A percentile compares a stretch with the other conserved stretches of the same genome.
These are phyloP conservation scores for Nematolebias whitei DNA, from an alignment of 2,113 vertebrate genomes.

Conservation along the genomic window DNA sequence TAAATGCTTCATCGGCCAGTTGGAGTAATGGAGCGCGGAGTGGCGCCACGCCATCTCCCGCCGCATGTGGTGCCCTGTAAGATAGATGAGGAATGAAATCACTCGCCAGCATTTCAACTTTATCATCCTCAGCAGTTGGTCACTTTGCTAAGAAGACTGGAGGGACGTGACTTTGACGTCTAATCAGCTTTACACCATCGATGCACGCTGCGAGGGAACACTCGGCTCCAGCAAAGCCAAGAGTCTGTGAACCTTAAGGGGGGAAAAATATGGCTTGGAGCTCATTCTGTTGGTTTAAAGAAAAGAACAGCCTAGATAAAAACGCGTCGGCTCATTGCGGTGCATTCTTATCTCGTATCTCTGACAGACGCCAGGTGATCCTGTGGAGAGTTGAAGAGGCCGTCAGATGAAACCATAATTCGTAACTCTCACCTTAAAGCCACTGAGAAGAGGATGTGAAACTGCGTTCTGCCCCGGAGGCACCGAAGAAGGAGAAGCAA, in stretches of 20 bases:
- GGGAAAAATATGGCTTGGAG: background rate
- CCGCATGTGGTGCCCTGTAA: constrained; percentile 31
- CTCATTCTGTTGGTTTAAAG: constrained; percentile 24
- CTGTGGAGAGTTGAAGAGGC: constrained; percentile 33
- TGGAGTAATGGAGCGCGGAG: constrained; percentile 58
- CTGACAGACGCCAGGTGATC: constrained; percentile 42
- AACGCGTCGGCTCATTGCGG: constrained; percentile 36
- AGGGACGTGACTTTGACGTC: constrained; percentile 23
- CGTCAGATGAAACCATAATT: constrained; percentile 53
- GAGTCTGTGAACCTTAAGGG: constrained; percentile 36
- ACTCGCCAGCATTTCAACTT: constrained; percentile 56
- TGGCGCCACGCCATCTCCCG: constrained; percentile 35
- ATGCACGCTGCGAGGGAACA: background rate
- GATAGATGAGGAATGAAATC: constrained; percentile 65
- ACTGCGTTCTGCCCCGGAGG: constrained; percentile 54
- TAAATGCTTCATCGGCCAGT: constrained; percentile 66
- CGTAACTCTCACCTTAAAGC: constrained; percentile 60
- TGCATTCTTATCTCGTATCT: constrained; percentile 43
- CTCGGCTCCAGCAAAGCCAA: background rate
- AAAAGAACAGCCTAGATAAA: constrained; percentile 30
- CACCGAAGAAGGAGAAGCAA: constrained; percentile 50
- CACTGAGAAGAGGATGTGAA: constrained; percentile 21
- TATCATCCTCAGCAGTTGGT: constrained; percentile 59
- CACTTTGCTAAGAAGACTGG: constrained; percentile 47
- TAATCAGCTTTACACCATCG: constrained; percentile 30